Percentiles rank a stretch among this genome's conserved stretches.
phyloP scores from a whole-genome alignment of 2,888 invertebrate genomes.

The Augochlorella aurata region DNA sequence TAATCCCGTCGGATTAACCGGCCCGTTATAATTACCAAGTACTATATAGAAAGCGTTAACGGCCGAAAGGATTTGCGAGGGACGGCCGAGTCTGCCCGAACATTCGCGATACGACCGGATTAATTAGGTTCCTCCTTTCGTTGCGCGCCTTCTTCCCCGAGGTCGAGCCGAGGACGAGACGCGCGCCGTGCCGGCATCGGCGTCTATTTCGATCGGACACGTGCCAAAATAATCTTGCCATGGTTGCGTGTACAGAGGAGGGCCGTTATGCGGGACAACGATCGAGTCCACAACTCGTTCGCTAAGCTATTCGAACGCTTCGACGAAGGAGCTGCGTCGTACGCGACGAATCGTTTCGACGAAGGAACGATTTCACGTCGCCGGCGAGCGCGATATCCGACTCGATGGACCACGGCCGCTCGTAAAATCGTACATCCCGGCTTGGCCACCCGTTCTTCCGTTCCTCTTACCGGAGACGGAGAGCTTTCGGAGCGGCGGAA shows the following conservation, averaged over 20 bases:
- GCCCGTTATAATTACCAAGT: conserved; percentile 61
- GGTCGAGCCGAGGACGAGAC: conserved; percentile 6
- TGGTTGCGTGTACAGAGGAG: neutral
- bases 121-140: conserved; percentile 54
- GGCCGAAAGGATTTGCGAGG: conserved; percentile 27
- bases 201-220: conserved; percentile 50
- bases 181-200: conserved; percentile 11
- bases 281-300: no score
- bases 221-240: neutral
- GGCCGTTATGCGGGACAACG: no score
- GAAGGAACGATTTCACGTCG: neutral
- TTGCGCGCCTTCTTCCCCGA: conserved; percentile 21
- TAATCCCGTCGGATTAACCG: conserved; percentile 67
- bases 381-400: conserved; percentile 39
- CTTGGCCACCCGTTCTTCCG: conserved; percentile 11
- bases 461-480: neutral
- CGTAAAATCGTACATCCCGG: conserved; percentile 52
- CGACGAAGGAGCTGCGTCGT: no score
- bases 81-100: conserved; percentile 13
- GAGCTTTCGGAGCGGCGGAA: conserved; percentile 47
- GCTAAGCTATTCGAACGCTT: no score
- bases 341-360: no score
- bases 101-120: conserved; percentile 44
- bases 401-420: conserved; percentile 16
- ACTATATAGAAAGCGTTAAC: conserved; percentile 60